Evolutionary conservation across 2,113 vertebrate species (phyloP).

Genomic region (Rynchops niger): DNA sequence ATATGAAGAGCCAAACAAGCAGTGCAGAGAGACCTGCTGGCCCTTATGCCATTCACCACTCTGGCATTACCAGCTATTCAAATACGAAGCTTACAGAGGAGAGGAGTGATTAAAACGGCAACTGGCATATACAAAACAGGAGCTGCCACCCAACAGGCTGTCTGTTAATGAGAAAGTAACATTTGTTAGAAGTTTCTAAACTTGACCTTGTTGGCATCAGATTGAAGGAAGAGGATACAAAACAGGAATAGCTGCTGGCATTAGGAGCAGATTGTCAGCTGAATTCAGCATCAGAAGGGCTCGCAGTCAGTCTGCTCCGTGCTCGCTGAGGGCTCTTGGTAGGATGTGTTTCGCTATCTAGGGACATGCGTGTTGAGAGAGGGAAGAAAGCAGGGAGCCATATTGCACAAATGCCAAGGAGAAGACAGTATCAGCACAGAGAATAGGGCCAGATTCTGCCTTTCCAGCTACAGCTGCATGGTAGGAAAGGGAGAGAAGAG

Average conservation of each 20-base stretch:
- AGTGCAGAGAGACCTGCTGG: not conserved
- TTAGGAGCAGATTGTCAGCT: constrained; percentile 40
- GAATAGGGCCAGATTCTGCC: not conserved
- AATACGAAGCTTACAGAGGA: not conserved
- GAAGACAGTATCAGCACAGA: not conserved
- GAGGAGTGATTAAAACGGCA: not conserved
- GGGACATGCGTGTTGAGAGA: not conserved
- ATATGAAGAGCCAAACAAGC: not conserved
- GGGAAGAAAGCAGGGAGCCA: not conserved
- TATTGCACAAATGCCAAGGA: not conserved
- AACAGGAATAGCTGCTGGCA: constrained; percentile 48
- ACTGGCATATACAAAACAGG: not conserved
- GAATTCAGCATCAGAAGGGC: constrained; percentile 1
- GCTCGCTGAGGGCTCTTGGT: not conserved
- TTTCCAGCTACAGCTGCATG: fast-evolving
- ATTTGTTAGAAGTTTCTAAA: constrained; percentile 42
- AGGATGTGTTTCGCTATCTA: not conserved
- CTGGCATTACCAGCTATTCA: not conserved
- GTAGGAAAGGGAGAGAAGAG: not conserved
- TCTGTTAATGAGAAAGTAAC: constrained; percentile 28
- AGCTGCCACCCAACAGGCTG: not conserved
- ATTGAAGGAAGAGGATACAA: not conserved
- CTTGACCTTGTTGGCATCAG: constrained; percentile 25
- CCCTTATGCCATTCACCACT: not conserved
- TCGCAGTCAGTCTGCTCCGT: not conserved